phyloP scores from a whole-genome alignment of 37 sponge, comb jelly and placozoan species.

The Agelas oroides region DNA sequence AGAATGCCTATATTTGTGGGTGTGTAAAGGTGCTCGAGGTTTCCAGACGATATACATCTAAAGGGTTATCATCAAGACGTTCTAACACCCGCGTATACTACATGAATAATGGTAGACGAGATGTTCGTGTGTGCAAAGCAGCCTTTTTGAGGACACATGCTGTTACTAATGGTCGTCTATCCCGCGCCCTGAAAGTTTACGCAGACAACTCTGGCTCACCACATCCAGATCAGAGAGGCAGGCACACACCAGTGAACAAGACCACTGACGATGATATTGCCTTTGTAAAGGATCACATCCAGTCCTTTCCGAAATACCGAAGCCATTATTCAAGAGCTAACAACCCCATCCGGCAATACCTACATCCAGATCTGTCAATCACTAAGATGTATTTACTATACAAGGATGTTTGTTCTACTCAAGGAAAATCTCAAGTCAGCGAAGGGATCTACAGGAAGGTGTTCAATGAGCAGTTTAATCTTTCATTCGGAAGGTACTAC shows the following conservation, averaged over 20 bases:
- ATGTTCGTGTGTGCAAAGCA: constrained; percentile 9
- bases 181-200: constrained; percentile 8
- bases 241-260: neutral
- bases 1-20: constrained; percentile 32
- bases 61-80: constrained; percentile 1
- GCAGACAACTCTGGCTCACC: constrained; percentile 16
- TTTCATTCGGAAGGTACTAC: constrained; percentile 24
- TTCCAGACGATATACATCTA: neutral
- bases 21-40: constrained; percentile 18
- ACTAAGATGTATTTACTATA: constrained; percentile 46
- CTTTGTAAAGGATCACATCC: constrained; percentile 24
- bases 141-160: constrained; percentile 2
- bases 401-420: neutral
- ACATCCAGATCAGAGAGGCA: constrained; percentile 35
- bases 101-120: constrained; percentile 6
- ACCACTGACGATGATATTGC: constrained; percentile 5
- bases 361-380: constrained; percentile 9
- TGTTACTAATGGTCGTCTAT: neutral
- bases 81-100: constrained; percentile 11
- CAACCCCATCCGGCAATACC: constrained; percentile 14
- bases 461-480: constrained; percentile 34
- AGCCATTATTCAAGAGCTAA: constrained; percentile 49
- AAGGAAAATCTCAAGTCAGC: neutral
- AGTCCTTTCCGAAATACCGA: constrained; percentile 22
- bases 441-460: constrained; percentile 46